Conservation (phyloP, 2,113 vertebrate genomes). For the Prionailurus bengalensis region DNA sequence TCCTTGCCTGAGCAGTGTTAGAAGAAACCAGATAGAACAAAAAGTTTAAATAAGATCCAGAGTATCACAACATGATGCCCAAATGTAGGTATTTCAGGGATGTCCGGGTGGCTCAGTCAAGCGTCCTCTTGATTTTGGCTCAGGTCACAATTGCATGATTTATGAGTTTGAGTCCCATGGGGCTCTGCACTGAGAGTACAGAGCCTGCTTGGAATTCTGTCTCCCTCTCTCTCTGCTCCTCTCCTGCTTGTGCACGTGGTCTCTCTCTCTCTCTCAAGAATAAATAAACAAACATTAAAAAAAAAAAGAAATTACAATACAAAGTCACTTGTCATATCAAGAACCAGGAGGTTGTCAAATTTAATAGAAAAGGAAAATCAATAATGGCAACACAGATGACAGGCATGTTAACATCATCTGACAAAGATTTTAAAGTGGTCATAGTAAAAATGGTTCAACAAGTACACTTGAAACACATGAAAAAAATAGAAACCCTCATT, state of each 20-base stretch:
- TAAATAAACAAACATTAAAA: no score
- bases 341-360: background rate
- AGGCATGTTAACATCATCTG: background rate
- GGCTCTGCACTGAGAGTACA: no score
- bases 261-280: no score
- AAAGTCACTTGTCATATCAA: background rate
- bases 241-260: no score
- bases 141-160: no score
- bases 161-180: no score
- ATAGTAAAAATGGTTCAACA: background rate
- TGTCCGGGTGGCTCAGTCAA: no score
- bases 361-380: background rate
- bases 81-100: background rate
- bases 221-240: no score
- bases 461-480: background rate
- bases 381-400: background rate
- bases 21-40: background rate
- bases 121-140: no score
- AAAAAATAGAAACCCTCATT: background rate
- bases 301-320: background rate
- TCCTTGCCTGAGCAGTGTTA: background rate
- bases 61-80: background rate
- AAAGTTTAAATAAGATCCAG: background rate
- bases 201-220: no score
- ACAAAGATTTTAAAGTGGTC: background rate